Conservation (phyloP, 2,797 vertebrate genomes). For the Ctenosaura bakeri region DNA sequence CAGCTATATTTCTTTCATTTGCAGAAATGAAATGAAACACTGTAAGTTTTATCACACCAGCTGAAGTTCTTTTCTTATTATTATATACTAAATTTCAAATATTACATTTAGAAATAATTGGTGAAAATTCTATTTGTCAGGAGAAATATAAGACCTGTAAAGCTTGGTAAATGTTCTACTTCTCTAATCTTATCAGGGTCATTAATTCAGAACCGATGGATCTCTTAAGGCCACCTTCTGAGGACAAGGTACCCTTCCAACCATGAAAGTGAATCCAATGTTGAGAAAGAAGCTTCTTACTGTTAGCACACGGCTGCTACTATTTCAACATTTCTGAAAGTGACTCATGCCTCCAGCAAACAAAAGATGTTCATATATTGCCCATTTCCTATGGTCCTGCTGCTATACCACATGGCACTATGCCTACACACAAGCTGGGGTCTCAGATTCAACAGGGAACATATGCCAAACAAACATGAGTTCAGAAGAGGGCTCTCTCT, state of each 20-base stretch:
- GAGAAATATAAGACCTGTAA: neutral
- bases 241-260: slow-evolving; percentile 65
- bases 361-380: slow-evolving; percentile 72
- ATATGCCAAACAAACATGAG: slow-evolving; percentile 50
- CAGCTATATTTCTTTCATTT: neutral
- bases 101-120: slow-evolving; percentile 31
- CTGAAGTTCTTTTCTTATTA: slow-evolving; percentile 6
- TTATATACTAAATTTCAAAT: neutral
- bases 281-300: slow-evolving; percentile 70
- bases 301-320: slow-evolving; percentile 71
- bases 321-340: slow-evolving; percentile 72
- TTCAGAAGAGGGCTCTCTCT: slow-evolving; percentile 24
- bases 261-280: slow-evolving; percentile 63
- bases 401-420: slow-evolving; percentile 59
- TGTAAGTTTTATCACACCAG: neutral
- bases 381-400: slow-evolving; percentile 72
- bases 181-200: slow-evolving; percentile 25
- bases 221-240: slow-evolving; percentile 64
- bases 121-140: slow-evolving; percentile 11
- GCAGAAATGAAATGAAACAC: neutral
- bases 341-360: slow-evolving; percentile 68
- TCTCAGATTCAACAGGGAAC: slow-evolving; percentile 64
- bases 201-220: slow-evolving; percentile 47
- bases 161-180: neutral
- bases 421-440: slow-evolving; percentile 61